A percentile compares a stretch with the other conserved stretches of the same genome.
Evolutionary conservation across 2,797 vertebrate genomes (phyloP).

Genomic region (Nyctalus aviator): DNA sequence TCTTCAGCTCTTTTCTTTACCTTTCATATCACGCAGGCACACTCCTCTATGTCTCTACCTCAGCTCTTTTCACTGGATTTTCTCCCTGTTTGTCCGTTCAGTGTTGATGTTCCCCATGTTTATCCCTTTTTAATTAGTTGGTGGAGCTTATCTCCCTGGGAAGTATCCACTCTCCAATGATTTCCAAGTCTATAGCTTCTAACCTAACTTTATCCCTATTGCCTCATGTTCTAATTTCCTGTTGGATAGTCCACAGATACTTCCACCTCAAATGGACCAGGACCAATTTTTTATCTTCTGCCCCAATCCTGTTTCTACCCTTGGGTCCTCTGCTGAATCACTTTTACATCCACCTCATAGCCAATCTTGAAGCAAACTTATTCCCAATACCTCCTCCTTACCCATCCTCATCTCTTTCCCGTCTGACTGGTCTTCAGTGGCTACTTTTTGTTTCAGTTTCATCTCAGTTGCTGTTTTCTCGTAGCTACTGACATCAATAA

Average conservation of each 20-base stretch:
- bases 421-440: neutral
- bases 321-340: neutral
- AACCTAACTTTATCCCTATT: neutral
- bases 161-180: neutral
- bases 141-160: neutral
- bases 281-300: neutral
- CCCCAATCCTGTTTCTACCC: neutral
- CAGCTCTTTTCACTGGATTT: neutral
- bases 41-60: neutral
- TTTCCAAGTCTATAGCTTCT: neutral
- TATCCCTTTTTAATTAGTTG: neutral
- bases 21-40: neutral
- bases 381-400: neutral
- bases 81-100: neutral
- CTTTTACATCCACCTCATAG: neutral
- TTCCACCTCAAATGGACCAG: neutral
- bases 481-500: neutral
- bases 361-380: neutral
- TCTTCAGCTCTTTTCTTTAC: neutral
- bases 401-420: neutral
- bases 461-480: neutral
- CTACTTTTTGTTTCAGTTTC: neutral
- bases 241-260: neutral
- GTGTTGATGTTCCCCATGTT: neutral
- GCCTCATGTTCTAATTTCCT: neutral